Conservation (phyloP, 2,888 invertebrate genomes). For the Lobophora halterata region DNA sequence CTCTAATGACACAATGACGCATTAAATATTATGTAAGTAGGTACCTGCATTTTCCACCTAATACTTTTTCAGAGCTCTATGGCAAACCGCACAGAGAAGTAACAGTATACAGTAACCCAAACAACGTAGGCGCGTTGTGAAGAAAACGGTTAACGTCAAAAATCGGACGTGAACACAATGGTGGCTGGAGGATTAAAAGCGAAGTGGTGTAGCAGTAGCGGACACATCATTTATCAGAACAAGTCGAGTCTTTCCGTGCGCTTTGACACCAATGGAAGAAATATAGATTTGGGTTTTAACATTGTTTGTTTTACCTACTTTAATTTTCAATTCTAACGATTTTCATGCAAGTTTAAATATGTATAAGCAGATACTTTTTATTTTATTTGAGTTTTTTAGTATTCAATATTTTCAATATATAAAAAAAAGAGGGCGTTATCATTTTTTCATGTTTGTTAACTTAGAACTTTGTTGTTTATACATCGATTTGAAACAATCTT, state of each 20-base stretch:
- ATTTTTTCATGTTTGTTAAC: too few relatives aligned
- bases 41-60: too few relatives aligned
- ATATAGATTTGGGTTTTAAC: slow-evolving; percentile 21
- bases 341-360: neutral
- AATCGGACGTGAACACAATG: slow-evolving; percentile 71
- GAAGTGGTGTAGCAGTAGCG: slow-evolving; percentile 73
- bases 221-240: slow-evolving; percentile 76
- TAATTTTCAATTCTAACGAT: neutral
- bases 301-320: slow-evolving; percentile 14
- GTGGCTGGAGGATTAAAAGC: slow-evolving; percentile 74
- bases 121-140: slow-evolving; percentile 55
- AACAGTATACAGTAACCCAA: slow-evolving; percentile 53
- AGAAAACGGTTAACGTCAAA: slow-evolving; percentile 67
- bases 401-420: slow-evolving; percentile 2
- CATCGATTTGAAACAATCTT: too few relatives aligned
- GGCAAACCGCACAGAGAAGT: too few relatives aligned
- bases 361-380: too few relatives aligned
- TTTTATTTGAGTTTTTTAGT: slow-evolving; percentile 1
- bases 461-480: too few relatives aligned
- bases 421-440: too few relatives aligned
- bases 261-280: slow-evolving; percentile 48
- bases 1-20: too few relatives aligned
- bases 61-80: too few relatives aligned
- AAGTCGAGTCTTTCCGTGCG: slow-evolving; percentile 49
- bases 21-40: too few relatives aligned